Conservation (phyloP, 2,888 invertebrate species). For the Thysanoteuthis rhombus region DNA sequence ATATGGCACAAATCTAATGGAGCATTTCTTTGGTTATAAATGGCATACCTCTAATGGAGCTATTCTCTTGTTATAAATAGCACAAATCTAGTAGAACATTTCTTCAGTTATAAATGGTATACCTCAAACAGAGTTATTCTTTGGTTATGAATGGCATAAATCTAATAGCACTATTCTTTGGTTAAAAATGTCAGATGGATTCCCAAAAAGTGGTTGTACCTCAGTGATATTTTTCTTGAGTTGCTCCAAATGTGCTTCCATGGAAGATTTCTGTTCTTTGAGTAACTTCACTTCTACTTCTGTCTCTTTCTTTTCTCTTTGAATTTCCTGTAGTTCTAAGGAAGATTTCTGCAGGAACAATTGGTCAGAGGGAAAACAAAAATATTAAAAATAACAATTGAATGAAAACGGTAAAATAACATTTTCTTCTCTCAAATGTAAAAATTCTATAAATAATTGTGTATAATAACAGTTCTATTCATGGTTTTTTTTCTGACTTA, state of each 20-base stretch:
- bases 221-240: slow-evolving; percentile 37
- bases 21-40: not conserved
- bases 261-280: slow-evolving; percentile 38
- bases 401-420: too few species aligned
- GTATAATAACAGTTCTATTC: too few species aligned
- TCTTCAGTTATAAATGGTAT: not conserved
- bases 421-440: too few species aligned
- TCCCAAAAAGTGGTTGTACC: not conserved
- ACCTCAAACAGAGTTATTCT: not conserved
- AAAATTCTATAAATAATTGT: too few species aligned
- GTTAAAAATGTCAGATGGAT: not conserved
- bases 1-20: not conserved
- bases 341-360: not conserved
- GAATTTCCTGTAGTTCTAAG: slow-evolving; percentile 37
- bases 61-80: not conserved
- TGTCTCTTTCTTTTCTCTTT: slow-evolving; percentile 35
- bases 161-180: not conserved
- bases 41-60: not conserved
- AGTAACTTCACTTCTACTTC: slow-evolving; percentile 37
- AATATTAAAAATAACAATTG: not conserved
- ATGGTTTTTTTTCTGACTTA: too few species aligned
- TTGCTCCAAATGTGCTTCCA: slow-evolving; percentile 34
- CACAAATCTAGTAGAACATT: not conserved
- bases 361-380: not conserved
- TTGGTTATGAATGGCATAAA: not conserved